phyloP scores from a whole-genome alignment of 2,797 vertebrate species.

The Danio tinwini region DNA sequence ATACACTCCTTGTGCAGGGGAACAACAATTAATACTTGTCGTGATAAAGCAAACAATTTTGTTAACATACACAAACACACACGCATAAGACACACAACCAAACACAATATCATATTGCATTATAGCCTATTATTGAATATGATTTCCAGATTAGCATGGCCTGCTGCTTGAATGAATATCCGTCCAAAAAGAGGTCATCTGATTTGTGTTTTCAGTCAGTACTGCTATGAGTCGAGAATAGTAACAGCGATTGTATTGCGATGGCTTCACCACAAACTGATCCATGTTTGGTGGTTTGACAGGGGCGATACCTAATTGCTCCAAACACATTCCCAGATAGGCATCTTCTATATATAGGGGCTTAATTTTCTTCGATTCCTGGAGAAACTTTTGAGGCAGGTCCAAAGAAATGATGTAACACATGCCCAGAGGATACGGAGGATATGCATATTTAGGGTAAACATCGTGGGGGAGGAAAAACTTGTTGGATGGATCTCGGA shows the following conservation, averaged over 20 bases:
- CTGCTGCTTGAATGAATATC: constrained; percentile 45
- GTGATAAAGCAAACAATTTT: neutral
- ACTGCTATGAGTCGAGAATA: constrained; percentile 72
- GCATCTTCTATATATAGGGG: constrained; percentile 82
- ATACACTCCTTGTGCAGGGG: neutral
- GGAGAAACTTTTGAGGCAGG: constrained; percentile 68
- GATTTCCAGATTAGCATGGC: constrained; percentile 19
- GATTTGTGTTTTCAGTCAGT: constrained; percentile 62
- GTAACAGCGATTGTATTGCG: constrained; percentile 67
- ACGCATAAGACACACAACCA: neutral
- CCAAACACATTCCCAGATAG: constrained; percentile 80
- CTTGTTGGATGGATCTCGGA: constrained; percentile 66
- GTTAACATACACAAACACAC: neutral
- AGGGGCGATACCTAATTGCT: constrained; percentile 52
- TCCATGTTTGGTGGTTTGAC: constrained; percentile 55
- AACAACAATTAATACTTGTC: neutral
- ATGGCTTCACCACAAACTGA: constrained; percentile 56
- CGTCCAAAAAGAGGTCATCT: constrained; percentile 63
- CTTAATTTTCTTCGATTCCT: constrained; percentile 64
- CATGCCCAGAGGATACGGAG: constrained; percentile 78
- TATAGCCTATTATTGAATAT: neutral
- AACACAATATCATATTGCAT: neutral
- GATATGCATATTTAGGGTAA: constrained; percentile 68
- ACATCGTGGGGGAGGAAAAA: constrained; percentile 74
- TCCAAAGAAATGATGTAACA: constrained; percentile 80